Evolutionary conservation across 1,140 invertebrate genomes (phyloP).

Genomic region (Arctopsyche grandis): DNA sequence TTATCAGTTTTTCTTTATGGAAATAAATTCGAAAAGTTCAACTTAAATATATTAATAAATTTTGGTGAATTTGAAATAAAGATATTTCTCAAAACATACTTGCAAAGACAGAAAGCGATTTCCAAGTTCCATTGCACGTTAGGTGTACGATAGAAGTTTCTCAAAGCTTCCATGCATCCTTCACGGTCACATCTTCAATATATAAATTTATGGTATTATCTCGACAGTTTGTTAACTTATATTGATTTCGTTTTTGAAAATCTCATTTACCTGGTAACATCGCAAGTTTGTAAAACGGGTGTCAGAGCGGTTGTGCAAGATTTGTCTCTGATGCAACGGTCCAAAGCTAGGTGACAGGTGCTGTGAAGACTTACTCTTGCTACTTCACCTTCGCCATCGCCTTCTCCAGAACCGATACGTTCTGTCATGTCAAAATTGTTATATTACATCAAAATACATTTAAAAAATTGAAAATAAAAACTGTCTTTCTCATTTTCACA

Average conservation of each 20-base stretch:
- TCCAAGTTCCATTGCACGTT: constrained; percentile 83
- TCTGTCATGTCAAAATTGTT: constrained; percentile 42
- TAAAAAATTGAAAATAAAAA: constrained; percentile 14
- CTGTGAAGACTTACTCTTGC: constrained; percentile 70
- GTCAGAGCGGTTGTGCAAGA: constrained; percentile 80
- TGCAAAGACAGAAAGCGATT: constrained; percentile 92
- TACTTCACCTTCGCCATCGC: constrained; percentile 59
- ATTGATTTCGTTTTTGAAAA: not conserved
- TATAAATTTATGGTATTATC: constrained; percentile 6
- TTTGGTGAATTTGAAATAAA: not conserved
- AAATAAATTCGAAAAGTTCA: not conserved
- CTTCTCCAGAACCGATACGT: constrained; percentile 44
- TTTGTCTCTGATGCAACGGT: constrained; percentile 79
- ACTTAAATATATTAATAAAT: not conserved
- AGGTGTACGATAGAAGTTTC: constrained; percentile 84
- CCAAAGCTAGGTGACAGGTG: constrained; percentile 80
- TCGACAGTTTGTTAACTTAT: not conserved
- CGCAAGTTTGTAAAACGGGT: constrained; percentile 83
- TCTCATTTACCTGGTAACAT: constrained; percentile 63
- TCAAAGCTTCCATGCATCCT: constrained; percentile 87
- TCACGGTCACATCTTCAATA: constrained; percentile 76
- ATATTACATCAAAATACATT: not conserved
- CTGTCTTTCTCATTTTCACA: constrained; percentile 6
- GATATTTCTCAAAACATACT: constrained; percentile 70
- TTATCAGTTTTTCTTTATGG: constrained; percentile 76